A percentile compares a stretch with the other conserved stretches of the same genome.
These are phyloP conservation scores for Himalopsyche phryganea DNA, from an alignment of 1,140 invertebrate species.

Conservation along the genomic window DNA sequence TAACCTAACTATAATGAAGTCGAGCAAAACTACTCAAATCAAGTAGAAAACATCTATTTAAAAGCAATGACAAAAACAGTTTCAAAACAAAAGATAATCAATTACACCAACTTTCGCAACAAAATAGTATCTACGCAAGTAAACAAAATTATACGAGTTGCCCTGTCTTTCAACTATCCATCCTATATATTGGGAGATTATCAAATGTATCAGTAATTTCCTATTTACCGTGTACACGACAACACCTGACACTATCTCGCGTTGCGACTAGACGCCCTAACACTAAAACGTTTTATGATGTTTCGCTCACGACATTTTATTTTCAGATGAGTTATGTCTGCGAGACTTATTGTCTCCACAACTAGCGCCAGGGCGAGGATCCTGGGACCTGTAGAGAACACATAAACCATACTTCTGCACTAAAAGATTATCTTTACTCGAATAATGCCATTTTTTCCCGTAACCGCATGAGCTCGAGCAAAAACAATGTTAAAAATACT, in stretches of 20 bases:
- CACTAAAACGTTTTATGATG: slow-evolving; percentile 29
- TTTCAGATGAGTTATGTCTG: slow-evolving; percentile 25
- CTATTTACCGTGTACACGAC: background rate
- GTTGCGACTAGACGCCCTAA: background rate
- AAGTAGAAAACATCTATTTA: too few relatives aligned
- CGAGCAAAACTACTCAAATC: too few relatives aligned
- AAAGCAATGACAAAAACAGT: too few relatives aligned
- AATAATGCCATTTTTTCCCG: background rate
- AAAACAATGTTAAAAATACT: too few relatives aligned
- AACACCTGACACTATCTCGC: background rate
- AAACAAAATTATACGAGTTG: too few relatives aligned
- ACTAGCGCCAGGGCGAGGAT: slow-evolving; percentile 10
- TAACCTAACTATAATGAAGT: too few relatives aligned
- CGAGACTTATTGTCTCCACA: slow-evolving; percentile 17
- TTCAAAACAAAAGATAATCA: too few relatives aligned
- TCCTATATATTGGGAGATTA: too few relatives aligned
- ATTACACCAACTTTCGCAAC: too few relatives aligned
- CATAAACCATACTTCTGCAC: slow-evolving; percentile 5
- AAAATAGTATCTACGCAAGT: too few relatives aligned
- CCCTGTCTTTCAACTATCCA: too few relatives aligned
- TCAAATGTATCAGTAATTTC: background rate
- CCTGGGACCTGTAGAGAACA: background rate
- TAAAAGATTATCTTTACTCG: slow-evolving; percentile 8
- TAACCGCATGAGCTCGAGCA: too few relatives aligned
- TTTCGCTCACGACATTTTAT: slow-evolving; percentile 25